Evolutionary conservation across 2,797 vertebrate species (phyloP), one percentile per base, ranked within the genome.

Genomic region (Gambusia yucatana): DNA sequence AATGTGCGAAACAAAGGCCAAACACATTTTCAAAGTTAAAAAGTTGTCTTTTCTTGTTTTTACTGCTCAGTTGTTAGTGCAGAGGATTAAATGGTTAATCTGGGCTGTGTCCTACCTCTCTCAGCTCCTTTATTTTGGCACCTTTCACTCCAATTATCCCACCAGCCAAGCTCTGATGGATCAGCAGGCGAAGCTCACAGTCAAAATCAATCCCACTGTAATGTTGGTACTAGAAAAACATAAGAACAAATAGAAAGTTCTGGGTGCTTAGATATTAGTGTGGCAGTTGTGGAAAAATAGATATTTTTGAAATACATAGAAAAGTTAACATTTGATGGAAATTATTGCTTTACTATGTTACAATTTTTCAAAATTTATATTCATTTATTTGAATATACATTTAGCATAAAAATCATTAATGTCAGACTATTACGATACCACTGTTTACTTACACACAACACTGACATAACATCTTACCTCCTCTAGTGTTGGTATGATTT

Each of bases 141-240:
- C 98, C 98, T 95, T 99, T 99, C 84, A 99, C 98, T 77, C 98
- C 98, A 84, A 99, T 99, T 92, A 99, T 99, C 90, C 98, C 98
- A 90, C 98, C 98, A 46, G 98, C 98, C 95, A 99, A 91, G 91
- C 98, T 99, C 57, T 99, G 98, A 91, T 99, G 98, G 96, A 99
- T 98, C 83, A 99, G 95, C 93, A 99, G 94, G 81, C 98, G 97
- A 82, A 99, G 96, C 90, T 99, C 98, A 28, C 97, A 97, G 95
- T 99, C 98, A 92, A 99, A 99, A 93, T 99, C 98, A 22, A 97
- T 97, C 87, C 98, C 98, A 83, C 98, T 99, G 95, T 98, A 99
- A 95, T 99, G 98, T 78, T 99, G 98, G 93, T 99, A 99, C 98
- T 99, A 88, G n/a, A 76, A 30, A 85, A 81, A 84, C 67, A 84